Conservation (phyloP, 2,113 vertebrate species). For the Poicephalus meyeri region DNA sequence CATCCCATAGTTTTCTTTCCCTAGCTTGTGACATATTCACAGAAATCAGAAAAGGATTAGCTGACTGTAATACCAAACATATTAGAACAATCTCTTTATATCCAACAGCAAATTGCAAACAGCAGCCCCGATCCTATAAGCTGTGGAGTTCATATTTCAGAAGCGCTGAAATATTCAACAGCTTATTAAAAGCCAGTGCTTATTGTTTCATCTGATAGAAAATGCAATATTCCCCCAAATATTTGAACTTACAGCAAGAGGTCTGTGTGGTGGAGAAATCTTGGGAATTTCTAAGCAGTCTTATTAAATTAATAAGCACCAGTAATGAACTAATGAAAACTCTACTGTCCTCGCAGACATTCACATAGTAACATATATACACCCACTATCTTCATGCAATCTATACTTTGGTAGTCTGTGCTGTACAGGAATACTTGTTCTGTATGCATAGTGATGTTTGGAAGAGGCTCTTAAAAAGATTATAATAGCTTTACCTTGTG, state of each 20-base stretch:
- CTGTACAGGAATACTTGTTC: neutral
- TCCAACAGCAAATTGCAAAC: conserved; percentile 45
- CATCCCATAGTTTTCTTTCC: neutral
- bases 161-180: conserved; percentile 48
- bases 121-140: neutral
- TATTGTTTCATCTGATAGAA: neutral
- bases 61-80: conserved; percentile 28
- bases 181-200: conserved; percentile 7
- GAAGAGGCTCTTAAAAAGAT: neutral
- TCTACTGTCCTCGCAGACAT: neutral
- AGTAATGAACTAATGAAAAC: neutral
- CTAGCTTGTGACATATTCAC: neutral
- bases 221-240: neutral
- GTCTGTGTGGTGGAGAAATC: neutral
- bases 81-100: conserved; percentile 56
- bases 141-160: neutral
- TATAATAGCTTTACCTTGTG: neutral
- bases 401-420: neutral
- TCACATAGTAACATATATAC: too few relatives aligned
- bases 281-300: neutral
- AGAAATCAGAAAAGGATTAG: conserved; percentile 35
- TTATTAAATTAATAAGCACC: neutral
- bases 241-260: neutral
- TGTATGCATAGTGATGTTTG: neutral
- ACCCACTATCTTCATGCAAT: neutral